Evolutionary conservation across 2,888 invertebrate genomes (phyloP).

Genomic region (Nomada fucata): DNA sequence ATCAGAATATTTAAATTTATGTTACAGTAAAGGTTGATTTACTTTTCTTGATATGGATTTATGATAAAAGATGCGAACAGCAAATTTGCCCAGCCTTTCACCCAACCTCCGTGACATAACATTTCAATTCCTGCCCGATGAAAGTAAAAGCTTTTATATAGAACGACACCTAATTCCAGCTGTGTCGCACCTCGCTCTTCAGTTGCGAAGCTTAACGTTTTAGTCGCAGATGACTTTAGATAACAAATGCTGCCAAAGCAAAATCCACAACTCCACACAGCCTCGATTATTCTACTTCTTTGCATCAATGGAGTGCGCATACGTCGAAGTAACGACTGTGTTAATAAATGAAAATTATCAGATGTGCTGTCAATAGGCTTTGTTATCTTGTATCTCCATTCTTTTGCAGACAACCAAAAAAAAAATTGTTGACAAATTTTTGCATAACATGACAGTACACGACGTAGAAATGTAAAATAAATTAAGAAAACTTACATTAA

Average conservation of each 20-base stretch:
- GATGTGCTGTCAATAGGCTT: slow-evolving; percentile 14
- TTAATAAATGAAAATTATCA: slow-evolving; percentile 43
- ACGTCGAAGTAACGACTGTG: slow-evolving; percentile 72
- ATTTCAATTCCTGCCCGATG: slow-evolving; percentile 71
- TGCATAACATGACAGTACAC: slow-evolving; percentile 2
- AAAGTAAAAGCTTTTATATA: slow-evolving; percentile 76
- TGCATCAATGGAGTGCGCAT: slow-evolving; percentile 71
- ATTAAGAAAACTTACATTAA: slow-evolving; percentile 67
- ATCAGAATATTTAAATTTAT: background rate
- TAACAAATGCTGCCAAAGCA: slow-evolving; percentile 72
- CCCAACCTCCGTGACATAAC: slow-evolving; percentile 70
- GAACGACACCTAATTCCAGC: slow-evolving; percentile 65
- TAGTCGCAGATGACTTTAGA: slow-evolving; percentile 56
- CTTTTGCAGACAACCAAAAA: slow-evolving; percentile 19
- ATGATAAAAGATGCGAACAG: slow-evolving; percentile 73
- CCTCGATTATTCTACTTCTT: slow-evolving; percentile 72
- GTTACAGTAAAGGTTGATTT: slow-evolving; percentile 33
- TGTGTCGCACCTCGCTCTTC: slow-evolving; percentile 55
- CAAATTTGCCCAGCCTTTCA: slow-evolving; percentile 72
- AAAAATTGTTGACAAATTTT: slow-evolving; percentile 13
- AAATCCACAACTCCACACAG: slow-evolving; percentile 74
- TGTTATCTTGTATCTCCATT: slow-evolving; percentile 16
- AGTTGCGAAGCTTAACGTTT: slow-evolving; percentile 47
- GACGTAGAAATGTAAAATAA: background rate
- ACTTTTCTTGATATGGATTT: slow-evolving; percentile 72